Evolutionary conservation across 2,888 invertebrate genomes (phyloP).

Genomic region (Cephus nigrinus): DNA sequence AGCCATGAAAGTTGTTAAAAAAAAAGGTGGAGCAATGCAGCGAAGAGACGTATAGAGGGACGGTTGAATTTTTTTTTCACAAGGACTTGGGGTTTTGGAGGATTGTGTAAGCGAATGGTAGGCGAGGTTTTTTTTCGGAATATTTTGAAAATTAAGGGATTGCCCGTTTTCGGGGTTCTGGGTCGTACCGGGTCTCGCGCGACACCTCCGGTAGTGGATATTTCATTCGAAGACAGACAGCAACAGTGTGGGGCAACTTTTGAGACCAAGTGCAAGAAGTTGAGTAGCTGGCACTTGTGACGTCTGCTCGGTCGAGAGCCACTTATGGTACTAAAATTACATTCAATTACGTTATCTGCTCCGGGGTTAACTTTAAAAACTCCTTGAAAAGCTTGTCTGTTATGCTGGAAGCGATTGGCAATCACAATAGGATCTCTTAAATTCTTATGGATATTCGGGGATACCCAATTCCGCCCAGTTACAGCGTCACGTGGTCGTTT

Average conservation of each 20-base stretch:
- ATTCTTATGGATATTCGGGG: not conserved
- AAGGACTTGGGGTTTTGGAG: not conserved
- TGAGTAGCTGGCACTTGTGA: conserved; percentile 58
- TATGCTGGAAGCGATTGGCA: conserved; percentile 42
- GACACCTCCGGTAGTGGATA: not conserved
- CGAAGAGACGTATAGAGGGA: not conserved
- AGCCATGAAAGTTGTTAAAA: not conserved
- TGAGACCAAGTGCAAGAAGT: conserved; percentile 21
- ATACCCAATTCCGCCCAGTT: not conserved
- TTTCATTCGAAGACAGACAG: not conserved
- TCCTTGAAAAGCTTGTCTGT: conserved; percentile 50
- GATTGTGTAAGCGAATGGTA: not conserved
- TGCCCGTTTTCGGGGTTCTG: not conserved
- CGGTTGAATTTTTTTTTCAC: not conserved
- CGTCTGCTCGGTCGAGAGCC: conserved; percentile 64
- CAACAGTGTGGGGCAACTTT: not conserved
- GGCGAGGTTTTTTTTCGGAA: not conserved
- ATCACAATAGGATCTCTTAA: conserved; percentile 48
- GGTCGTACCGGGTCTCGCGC: not conserved
- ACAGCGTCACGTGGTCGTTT: not conserved
- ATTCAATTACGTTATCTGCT: conserved; percentile 63
- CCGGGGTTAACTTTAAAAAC: conserved; percentile 59
- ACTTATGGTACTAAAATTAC: conserved; percentile 67
- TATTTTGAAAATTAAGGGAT: not conserved
- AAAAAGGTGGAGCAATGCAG: not conserved